These are phyloP conservation scores for Smutsia temminckii DNA, from an alignment of 2,797 vertebrate species.

Conservation along the genomic window DNA sequence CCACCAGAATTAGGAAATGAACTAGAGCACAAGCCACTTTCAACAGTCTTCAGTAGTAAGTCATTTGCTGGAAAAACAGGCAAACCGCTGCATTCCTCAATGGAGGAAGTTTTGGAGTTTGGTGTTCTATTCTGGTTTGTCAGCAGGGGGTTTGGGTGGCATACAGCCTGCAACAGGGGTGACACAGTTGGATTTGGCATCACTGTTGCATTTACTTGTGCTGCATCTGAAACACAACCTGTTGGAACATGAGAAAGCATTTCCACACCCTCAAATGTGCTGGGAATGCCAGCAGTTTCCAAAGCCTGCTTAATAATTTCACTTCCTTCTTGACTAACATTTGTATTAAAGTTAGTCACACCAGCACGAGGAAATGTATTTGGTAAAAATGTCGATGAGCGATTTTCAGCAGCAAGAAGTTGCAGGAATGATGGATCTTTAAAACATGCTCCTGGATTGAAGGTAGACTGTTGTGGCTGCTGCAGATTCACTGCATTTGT, in stretches of 20 bases:
- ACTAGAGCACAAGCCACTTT: slow-evolving; percentile 82
- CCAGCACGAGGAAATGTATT: slow-evolving; percentile 86
- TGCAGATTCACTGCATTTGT: slow-evolving; percentile 88
- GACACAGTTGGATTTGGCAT: slow-evolving; percentile 76
- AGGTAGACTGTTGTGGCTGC: slow-evolving; percentile 85
- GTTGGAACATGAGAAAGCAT: slow-evolving; percentile 84
- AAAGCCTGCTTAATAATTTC: slow-evolving; percentile 92
- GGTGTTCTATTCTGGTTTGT: slow-evolving; percentile 83
- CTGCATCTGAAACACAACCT: slow-evolving; percentile 74
- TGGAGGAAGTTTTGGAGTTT: slow-evolving; percentile 80
- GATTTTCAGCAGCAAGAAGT: slow-evolving; percentile 85
- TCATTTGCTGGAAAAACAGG: slow-evolving; percentile 80
- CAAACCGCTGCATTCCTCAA: slow-evolving; percentile 80
- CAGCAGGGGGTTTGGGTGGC: slow-evolving; percentile 79
- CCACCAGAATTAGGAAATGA: slow-evolving; percentile 85
- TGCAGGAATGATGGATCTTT: slow-evolving; percentile 88
- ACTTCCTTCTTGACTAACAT: slow-evolving; percentile 86
- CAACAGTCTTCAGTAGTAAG: slow-evolving; percentile 86
- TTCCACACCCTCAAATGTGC: slow-evolving; percentile 86
- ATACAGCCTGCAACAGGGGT: slow-evolving; percentile 81
- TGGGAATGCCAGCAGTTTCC: slow-evolving; percentile 88
- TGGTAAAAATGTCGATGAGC: slow-evolving; percentile 86
- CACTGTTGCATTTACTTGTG: slow-evolving; percentile 79
- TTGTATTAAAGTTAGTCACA: slow-evolving; percentile 81
- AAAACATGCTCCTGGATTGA: slow-evolving; percentile 84